A percentile compares a stretch with the other conserved stretches of the same genome.
Evolutionary conservation across 2,888 invertebrate genomes (phyloP).

Genomic region (Eupeodes latifasciatus): DNA sequence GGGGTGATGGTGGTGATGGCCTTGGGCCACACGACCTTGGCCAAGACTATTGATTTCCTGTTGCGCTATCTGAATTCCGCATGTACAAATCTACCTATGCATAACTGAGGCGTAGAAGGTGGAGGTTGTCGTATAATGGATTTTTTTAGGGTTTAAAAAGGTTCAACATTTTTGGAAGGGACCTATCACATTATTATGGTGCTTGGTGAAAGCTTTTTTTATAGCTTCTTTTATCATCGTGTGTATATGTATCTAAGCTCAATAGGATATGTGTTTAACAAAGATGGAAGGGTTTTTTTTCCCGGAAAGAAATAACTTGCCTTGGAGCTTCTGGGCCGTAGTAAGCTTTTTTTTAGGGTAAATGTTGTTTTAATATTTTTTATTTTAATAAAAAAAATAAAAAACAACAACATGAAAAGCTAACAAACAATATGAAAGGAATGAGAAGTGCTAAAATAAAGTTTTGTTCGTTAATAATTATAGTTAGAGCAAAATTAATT

Average conservation of each 20-base stretch:
- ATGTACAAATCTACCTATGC: slow-evolving; percentile 22
- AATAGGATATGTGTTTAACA: neutral
- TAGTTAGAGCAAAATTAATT: no score
- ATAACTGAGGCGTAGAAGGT: neutral
- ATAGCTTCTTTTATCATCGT: neutral
- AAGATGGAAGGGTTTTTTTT: neutral
- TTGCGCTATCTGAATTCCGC: slow-evolving; percentile 72
- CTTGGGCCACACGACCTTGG: slow-evolving; percentile 79
- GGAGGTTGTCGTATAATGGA: neutral
- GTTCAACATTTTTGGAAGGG: slow-evolving; percentile 6
- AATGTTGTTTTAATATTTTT: neutral
- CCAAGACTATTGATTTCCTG: slow-evolving; percentile 83
- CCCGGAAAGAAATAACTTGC: slow-evolving; percentile 39
- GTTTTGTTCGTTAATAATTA: neutral
- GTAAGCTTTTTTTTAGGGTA: slow-evolving; percentile 30
- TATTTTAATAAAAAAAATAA: slow-evolving; percentile 22
- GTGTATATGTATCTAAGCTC: neutral
- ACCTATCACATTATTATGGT: neutral
- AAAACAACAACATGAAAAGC: slow-evolving; percentile 9
- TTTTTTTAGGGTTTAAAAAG: slow-evolving; percentile 4
- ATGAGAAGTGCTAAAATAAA: slow-evolving; percentile 53
- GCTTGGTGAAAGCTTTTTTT: neutral
- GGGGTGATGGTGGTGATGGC: slow-evolving; percentile 16
- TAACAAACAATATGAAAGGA: slow-evolving; percentile 43
- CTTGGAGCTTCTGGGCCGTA: slow-evolving; percentile 51